Percentiles rank a stretch among this genome's conserved stretches.
Conservation (phyloP, 2,888 invertebrate genomes). For the Leptinotarsa juncta region DNA sequence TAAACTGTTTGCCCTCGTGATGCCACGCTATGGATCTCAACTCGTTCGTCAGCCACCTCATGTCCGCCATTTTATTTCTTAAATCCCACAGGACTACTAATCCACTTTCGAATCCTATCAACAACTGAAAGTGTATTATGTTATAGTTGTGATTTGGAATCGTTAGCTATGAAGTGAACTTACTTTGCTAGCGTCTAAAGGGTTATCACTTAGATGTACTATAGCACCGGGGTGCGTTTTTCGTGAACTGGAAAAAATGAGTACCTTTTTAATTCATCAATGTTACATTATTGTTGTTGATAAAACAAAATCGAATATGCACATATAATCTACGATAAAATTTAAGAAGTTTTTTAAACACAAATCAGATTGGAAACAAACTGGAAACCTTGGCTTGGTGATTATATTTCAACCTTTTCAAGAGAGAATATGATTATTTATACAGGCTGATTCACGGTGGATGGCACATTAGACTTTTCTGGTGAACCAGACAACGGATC, state of each 20-base stretch:
- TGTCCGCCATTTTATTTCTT: constrained; percentile 85
- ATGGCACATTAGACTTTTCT: no score
- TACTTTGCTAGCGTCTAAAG: constrained; percentile 96
- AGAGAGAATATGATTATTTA: no score
- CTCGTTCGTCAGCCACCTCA: constrained; percentile 82
- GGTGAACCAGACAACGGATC: no score
- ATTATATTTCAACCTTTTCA: no score
- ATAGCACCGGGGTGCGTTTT: constrained; percentile 97
- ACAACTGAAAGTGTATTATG: constrained; percentile 73
- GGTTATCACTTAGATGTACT: constrained; percentile 96
- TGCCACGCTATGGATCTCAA: constrained; percentile 95
- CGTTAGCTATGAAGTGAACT: constrained; percentile 49
- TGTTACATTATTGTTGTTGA: no score
- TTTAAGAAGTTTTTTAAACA: no score
- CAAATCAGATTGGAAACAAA: no score
- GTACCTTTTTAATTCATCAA: constrained; percentile 5
- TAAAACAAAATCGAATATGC: no score
- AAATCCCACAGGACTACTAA: constrained; percentile 97
- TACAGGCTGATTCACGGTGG: no score
- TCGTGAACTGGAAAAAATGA: constrained; percentile 79
- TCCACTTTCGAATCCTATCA: constrained; percentile 96
- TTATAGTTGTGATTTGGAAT: neutral
- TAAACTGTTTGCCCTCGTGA: constrained; percentile 96
- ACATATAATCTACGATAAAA: no score
- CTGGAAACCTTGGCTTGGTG: no score